Conservation (phyloP, 2,797 vertebrate genomes). For the Lagodon rhomboides region DNA sequence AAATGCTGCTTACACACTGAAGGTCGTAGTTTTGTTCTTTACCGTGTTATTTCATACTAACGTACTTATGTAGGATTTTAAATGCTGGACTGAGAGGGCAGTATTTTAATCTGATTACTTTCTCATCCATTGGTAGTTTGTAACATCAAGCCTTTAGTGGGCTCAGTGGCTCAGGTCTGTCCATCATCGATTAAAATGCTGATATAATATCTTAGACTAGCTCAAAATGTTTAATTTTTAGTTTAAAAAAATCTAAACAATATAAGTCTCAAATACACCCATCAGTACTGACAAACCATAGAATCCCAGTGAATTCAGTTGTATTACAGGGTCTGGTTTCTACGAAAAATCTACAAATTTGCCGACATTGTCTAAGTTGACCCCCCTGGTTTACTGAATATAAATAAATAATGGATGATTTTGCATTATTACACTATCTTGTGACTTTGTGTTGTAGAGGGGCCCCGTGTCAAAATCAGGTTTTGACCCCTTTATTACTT, state of each 20-base stretch:
- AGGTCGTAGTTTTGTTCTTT: background rate
- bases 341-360: no score
- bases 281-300: background rate
- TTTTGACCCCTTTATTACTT: background rate
- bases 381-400: no score
- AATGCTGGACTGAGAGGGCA: no score
- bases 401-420: background rate
- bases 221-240: background rate
- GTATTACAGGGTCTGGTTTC: no score
- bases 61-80: no score
- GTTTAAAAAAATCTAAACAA: background rate
- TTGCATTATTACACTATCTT: background rate
- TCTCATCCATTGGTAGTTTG: no score
- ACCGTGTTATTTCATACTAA: no score
- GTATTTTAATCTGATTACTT: no score
- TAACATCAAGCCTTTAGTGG: no score
- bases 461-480: background rate
- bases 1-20: no score
- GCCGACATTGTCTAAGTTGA: no score
- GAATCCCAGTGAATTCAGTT: conserved; percentile 1
- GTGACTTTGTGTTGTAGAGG: background rate
- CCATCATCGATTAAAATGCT: background rate
- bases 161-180: no score
- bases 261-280: background rate
- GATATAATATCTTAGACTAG: background rate